Percentiles rank a stretch among this genome's conserved stretches.
Evolutionary conservation across 2,888 invertebrate species (phyloP).

Genomic region (Heliothis peltigera): DNA sequence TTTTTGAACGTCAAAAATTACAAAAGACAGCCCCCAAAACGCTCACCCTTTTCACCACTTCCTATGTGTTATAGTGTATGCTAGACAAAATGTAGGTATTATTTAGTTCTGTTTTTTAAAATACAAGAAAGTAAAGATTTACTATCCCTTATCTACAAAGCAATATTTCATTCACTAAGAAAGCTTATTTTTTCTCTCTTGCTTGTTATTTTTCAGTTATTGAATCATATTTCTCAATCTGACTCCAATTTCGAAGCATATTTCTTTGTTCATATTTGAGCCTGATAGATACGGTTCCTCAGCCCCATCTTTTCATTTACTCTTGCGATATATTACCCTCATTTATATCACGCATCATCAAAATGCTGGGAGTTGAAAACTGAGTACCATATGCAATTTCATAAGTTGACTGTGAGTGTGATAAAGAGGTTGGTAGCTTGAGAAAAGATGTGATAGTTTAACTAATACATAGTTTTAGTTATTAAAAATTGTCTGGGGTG

Average conservation of each 20-base stretch:
- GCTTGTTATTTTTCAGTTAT: background rate
- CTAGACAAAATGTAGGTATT: too few relatives aligned
- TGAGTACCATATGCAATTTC: slow-evolving; percentile 17
- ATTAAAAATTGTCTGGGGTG: too few relatives aligned
- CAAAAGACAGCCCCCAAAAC: too few relatives aligned
- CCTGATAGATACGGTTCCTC: slow-evolving; percentile 38
- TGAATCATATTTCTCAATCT: slow-evolving; percentile 15
- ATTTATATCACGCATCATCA: slow-evolving; percentile 42
- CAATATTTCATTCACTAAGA: too few relatives aligned
- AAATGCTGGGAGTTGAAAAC: slow-evolving; percentile 33
- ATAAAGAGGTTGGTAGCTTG: background rate
- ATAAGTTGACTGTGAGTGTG: background rate
- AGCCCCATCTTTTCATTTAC: slow-evolving; percentile 42
- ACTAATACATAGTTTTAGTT: too few relatives aligned
- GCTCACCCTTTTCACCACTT: too few relatives aligned
- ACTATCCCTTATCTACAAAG: too few relatives aligned
- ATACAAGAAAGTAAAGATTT: too few relatives aligned
- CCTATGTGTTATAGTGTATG: too few relatives aligned
- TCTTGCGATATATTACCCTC: slow-evolving; percentile 35
- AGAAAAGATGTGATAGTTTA: background rate
- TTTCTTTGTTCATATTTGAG: slow-evolving; percentile 27
- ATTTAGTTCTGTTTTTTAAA: too few relatives aligned
- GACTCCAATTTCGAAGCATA: slow-evolving; percentile 49
- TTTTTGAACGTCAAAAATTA: too few relatives aligned
- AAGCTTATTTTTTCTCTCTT: too few relatives aligned